Conservation (phyloP, 2,113 vertebrate genomes). For the Saccopteryx bilineata region DNA sequence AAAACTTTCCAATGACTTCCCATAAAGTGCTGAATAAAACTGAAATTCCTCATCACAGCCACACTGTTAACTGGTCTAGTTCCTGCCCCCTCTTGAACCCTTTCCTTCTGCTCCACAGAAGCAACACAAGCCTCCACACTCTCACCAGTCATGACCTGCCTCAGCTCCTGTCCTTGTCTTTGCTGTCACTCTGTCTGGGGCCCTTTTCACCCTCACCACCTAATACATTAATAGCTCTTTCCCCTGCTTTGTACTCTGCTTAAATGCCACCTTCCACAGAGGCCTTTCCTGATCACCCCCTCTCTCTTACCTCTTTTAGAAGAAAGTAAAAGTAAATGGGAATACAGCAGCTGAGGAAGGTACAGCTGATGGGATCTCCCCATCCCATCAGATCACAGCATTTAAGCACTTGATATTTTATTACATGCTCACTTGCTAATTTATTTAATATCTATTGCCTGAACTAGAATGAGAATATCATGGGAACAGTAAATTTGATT, state of each 20-base stretch:
- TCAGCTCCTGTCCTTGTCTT: not conserved
- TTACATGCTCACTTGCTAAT: not conserved
- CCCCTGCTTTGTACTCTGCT: not conserved
- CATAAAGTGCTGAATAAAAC: not conserved
- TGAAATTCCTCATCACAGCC: not conserved
- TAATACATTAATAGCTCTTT: not conserved
- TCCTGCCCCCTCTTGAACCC: too few species aligned
- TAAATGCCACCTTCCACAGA: not conserved
- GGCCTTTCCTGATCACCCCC: not conserved
- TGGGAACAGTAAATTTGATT: not conserved
- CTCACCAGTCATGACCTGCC: not conserved
- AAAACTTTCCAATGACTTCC: not conserved
- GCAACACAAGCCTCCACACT: not conserved
- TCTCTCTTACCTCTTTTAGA: too few species aligned
- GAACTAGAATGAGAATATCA: not conserved
- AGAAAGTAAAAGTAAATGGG: not conserved
- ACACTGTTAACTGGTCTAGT: fast-evolving
- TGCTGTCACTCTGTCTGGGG: not conserved
- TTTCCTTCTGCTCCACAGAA: too few species aligned
- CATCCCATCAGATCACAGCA: not conserved
- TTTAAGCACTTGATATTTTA: not conserved
- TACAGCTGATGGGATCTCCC: too few species aligned
- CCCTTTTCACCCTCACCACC: not conserved
- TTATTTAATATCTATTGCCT: not conserved
- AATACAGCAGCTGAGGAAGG: not conserved